Evolutionary conservation across 1,140 invertebrate genomes (phyloP).

Genomic region (Aphidius ervi): DNA sequence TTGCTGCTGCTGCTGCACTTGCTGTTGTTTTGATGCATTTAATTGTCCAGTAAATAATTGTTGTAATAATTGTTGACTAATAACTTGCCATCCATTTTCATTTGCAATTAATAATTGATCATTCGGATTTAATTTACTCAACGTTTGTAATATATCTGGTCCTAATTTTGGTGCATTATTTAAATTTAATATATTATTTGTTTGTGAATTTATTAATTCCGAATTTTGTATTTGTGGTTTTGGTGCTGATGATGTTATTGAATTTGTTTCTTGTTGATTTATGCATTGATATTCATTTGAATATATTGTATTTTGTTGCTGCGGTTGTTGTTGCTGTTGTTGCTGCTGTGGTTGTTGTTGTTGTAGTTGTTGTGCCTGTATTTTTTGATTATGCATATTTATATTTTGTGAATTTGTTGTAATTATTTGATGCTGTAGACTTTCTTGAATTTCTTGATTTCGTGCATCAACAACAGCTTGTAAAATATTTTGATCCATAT

Average conservation of each 20-base stretch:
- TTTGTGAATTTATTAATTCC: constrained; percentile 41
- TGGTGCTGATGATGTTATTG: constrained; percentile 37
- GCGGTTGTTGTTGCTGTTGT: constrained; percentile 6
- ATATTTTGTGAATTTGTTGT: constrained; percentile 27
- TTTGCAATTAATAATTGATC: constrained; percentile 50
- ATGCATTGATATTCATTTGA: constrained; percentile 27
- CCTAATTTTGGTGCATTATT: constrained; percentile 50
- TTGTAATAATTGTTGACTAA: constrained; percentile 49
- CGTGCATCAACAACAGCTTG: too few species aligned
- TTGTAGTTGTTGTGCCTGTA: constrained; percentile 27
- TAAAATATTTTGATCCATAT: too few species aligned
- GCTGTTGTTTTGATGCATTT: constrained; percentile 31
- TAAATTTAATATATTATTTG: constrained; percentile 44
- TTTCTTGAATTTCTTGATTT: too few species aligned
- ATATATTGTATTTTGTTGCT: constrained; percentile 16
- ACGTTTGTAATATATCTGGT: constrained; percentile 48
- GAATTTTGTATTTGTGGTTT: constrained; percentile 26
- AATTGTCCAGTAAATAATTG: constrained; percentile 48
- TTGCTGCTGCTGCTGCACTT: neutral
- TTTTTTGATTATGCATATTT: constrained; percentile 33
- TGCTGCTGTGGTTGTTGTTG: constrained; percentile 19
- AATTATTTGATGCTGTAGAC: neutral
- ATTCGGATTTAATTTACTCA: constrained; percentile 51
- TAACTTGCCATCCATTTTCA: constrained; percentile 51
- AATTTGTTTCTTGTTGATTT: constrained; percentile 25